Evolutionary conservation across 2,888 invertebrate species (phyloP).

Genomic region (Stenotaenia linearis): DNA sequence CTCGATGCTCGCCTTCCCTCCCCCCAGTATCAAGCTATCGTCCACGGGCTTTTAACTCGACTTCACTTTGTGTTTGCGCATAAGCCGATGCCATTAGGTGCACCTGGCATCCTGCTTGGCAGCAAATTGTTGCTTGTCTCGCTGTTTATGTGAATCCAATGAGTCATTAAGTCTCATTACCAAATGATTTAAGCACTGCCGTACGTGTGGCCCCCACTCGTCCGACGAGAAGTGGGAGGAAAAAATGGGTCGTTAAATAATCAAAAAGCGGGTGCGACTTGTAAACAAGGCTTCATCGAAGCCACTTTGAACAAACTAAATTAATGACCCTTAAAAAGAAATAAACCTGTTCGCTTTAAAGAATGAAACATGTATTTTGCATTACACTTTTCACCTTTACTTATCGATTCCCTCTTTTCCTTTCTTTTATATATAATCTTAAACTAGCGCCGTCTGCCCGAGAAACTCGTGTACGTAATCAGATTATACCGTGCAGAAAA

Average conservation of each 20-base stretch:
- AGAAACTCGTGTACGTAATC: background rate
- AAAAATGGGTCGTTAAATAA: background rate
- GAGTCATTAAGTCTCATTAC: slow-evolving; percentile 19
- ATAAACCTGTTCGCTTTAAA: background rate
- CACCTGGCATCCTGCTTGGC: background rate
- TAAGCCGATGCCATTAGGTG: background rate
- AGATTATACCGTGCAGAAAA: background rate
- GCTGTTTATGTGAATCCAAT: slow-evolving; percentile 19
- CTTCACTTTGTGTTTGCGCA: slow-evolving; percentile 2
- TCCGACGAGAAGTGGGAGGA: background rate
- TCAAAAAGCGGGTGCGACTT: background rate
- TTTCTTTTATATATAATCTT: background rate
- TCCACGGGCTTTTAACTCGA: background rate
- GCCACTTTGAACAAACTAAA: background rate
- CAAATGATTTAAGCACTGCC: background rate
- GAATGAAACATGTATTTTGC: slow-evolving; percentile 15
- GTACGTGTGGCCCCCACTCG: background rate
- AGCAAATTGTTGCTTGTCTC: slow-evolving; percentile 19
- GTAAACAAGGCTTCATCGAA: background rate
- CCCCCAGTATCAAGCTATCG: background rate
- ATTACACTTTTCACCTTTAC: slow-evolving; percentile 19
- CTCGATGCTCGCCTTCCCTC: background rate
- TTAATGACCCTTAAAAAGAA: background rate
- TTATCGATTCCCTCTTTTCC: background rate
- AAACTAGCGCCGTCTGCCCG: background rate